Evolutionary conservation across 1,140 invertebrate species (phyloP).

Genomic region (Cyclina sinensis): DNA sequence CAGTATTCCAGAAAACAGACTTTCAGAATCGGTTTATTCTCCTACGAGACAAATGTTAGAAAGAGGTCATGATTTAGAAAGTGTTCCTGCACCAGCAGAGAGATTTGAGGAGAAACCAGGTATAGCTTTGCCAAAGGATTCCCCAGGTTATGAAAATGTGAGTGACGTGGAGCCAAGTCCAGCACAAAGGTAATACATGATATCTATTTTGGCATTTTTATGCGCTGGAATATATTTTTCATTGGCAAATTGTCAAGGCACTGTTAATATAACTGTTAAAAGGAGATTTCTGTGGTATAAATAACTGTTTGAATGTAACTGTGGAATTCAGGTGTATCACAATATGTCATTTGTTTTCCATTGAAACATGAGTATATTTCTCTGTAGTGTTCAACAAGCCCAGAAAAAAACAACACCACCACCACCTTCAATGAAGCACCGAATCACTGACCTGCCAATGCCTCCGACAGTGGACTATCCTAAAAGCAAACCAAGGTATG

Average conservation of each 20-base stretch:
- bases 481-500: slow-evolving; percentile 64
- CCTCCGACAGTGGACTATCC: slow-evolving; percentile 79
- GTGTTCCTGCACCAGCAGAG: neutral
- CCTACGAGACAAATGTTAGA: neutral
- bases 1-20: neutral
- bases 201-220: too few relatives aligned
- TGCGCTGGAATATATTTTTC: too few relatives aligned
- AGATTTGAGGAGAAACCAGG: slow-evolving; percentile 10
- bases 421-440: slow-evolving; percentile 41
- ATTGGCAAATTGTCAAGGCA: too few relatives aligned
- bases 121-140: slow-evolving; percentile 80
- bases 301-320: too few relatives aligned
- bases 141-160: slow-evolving; percentile 77
- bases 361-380: too few relatives aligned
- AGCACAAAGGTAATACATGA: slow-evolving; percentile 74
- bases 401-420: neutral
- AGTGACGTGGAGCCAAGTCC: slow-evolving; percentile 79
- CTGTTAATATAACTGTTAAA: too few relatives aligned
- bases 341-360: neutral
- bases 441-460: slow-evolving; percentile 83
- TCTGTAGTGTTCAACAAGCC: slow-evolving; percentile 12
- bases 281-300: too few relatives aligned
- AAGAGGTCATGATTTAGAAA: neutral
- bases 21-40: slow-evolving; percentile 14
- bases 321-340: too few relatives aligned